Base-by-base conservation (phyloP, 2,113 vertebrate genomes). In the Mesoclemmys tuberculata region DNA sequence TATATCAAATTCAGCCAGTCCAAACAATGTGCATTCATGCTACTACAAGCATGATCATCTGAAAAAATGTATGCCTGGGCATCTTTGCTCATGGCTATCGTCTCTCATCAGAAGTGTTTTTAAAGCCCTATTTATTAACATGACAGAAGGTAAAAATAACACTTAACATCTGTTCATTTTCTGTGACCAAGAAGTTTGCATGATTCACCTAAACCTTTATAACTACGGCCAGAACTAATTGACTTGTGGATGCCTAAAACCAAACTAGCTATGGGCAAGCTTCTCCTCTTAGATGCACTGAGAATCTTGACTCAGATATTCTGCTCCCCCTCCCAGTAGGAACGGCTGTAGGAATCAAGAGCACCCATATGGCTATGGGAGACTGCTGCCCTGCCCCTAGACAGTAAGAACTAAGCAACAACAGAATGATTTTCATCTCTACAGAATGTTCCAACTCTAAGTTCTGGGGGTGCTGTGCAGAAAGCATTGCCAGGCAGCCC, bases 1-100 rank as follows among this genome's bases (percentile, higher is more conserved):
- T 2, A 6, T 2, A 0, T 61, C 4, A 1, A 0, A 0, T 0
- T 18, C 0, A 27, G 46, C n/a, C 29, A 19, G 27, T 14, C 55
- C 35, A 27, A 11, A 52, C 35, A 24, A 21, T 6, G 0, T 0
- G 2, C 35, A 2, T 6, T 22, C 49, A 0, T 0, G 8, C 0
- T 18, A n/a, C n/a, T 31, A 35, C 2, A 8, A 16, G 64, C 35
- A 38, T 11, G 24, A n/a, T 48, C 38, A 58, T 2, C 51, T 2
- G 61, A 83, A 2, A 83, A 82, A 88, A 81, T 51, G 11, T 1
- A 1, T 16, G 54, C n/a, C 79, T 52, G 91, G 46, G 82, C 78
- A 11, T 61, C 86, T 2, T 21, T 10, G 80, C 31, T 1, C 0
- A 35, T 38, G 84, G 82, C 14, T 84, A 82, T 6, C 46, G 75